Conservation (phyloP, 1,140 invertebrate genomes). For the Bombus turneri region DNA sequence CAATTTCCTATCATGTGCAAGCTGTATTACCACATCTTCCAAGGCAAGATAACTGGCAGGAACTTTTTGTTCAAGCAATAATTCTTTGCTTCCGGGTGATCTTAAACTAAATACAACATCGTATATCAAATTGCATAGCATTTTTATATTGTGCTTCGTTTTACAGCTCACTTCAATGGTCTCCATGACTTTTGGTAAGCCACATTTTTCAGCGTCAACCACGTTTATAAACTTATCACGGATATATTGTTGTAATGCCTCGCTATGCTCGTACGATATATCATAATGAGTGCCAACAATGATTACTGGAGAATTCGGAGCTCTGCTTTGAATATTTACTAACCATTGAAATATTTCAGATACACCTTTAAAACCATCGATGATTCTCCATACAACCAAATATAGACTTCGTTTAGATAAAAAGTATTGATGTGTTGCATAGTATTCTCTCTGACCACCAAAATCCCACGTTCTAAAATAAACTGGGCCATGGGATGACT, state of each 20-base stretch:
- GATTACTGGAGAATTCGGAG: constrained; percentile 96
- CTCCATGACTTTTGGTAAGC: constrained; percentile 95
- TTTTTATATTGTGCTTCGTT: constrained; percentile 94
- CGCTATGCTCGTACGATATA: constrained; percentile 89
- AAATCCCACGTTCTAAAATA: constrained; percentile 99
- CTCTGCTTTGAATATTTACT: constrained; percentile 96
- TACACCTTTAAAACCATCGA: constrained; percentile 95
- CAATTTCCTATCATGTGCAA: constrained; percentile 88
- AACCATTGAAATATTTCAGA: constrained; percentile 97
- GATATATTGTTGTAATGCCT: constrained; percentile 94
- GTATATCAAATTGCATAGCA: constrained; percentile 96
- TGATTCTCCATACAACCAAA: constrained; percentile 97
- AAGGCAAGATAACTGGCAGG: constrained; percentile 97
- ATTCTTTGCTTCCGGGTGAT: constrained; percentile 94
- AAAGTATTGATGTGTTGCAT: constrained; percentile 99
- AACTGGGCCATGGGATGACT: constrained; percentile 92
- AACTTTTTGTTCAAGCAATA: constrained; percentile 96
- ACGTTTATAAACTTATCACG: constrained; percentile 95
- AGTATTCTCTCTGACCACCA: constrained; percentile 98
- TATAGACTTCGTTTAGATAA: constrained; percentile 97
- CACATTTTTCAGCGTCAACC: constrained; percentile 97
- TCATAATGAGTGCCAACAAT: constrained; percentile 98
- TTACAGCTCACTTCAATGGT: constrained; percentile 96
- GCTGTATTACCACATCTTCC: constrained; percentile 93
- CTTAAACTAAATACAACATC: constrained; percentile 95